phyloP scores from a whole-genome alignment of 2,888 invertebrate genomes.

The Altica lythri region DNA sequence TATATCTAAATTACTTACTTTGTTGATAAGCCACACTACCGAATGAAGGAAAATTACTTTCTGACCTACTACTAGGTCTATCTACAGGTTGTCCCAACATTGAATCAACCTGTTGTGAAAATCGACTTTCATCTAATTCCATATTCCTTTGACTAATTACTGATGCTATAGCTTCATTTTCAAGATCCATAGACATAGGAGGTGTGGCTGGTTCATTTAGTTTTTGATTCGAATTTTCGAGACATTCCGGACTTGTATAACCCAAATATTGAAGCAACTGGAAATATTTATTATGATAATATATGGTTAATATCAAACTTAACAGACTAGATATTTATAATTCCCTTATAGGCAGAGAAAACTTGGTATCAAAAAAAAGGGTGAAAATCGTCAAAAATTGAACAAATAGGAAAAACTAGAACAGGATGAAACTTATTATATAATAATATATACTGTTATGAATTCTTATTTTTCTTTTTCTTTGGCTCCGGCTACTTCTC shows the following conservation, averaged over 20 bases:
- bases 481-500: no score
- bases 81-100: slow-evolving; percentile 51
- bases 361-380: no score
- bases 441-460: no score
- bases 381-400: no score
- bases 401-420: no score
- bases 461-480: no score
- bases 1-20: slow-evolving; percentile 27
- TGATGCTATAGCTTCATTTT: slow-evolving; percentile 84
- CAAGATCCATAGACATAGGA: slow-evolving; percentile 74
- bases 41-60: slow-evolving; percentile 33
- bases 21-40: slow-evolving; percentile 34
- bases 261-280: slow-evolving; percentile 89
- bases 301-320: no score
- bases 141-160: slow-evolving; percentile 82
- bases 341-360: no score
- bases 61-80: slow-evolving; percentile 47
- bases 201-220: slow-evolving; percentile 80
- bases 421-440: no score
- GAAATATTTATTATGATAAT: no score
- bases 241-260: slow-evolving; percentile 88
- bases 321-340: no score
- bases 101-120: slow-evolving; percentile 47
- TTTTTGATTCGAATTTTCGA: slow-evolving; percentile 67
- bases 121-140: slow-evolving; percentile 71